Conservation (phyloP, 1,140 invertebrate genomes). For the Littorina saxatilis region DNA sequence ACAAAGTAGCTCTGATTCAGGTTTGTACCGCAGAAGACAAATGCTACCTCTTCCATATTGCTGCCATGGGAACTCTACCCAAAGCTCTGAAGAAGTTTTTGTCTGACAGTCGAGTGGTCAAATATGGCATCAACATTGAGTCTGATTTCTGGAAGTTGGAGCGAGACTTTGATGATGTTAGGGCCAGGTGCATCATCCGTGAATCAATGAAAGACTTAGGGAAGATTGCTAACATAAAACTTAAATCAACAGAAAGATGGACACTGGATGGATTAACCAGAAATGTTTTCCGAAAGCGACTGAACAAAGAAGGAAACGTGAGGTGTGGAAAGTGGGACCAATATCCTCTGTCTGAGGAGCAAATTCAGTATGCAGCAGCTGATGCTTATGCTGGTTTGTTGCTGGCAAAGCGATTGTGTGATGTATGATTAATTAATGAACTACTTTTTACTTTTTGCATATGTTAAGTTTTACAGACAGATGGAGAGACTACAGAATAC, state of each 20-base stretch:
- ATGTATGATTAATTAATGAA: too few species aligned
- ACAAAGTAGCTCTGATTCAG: slow-evolving; percentile 46
- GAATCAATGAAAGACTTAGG: slow-evolving; percentile 42
- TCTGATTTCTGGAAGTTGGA: slow-evolving; percentile 51
- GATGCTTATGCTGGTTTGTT: slow-evolving; percentile 41
- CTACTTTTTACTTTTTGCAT: too few species aligned
- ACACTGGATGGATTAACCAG: slow-evolving; percentile 44
- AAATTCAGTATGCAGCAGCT: slow-evolving; percentile 44
- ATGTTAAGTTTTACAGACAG: too few species aligned
- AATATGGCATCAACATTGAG: slow-evolving; percentile 49
- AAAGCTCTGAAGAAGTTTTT: slow-evolving; percentile 34
- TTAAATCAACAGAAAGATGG: slow-evolving; percentile 47
- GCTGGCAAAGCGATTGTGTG: slow-evolving; percentile 8
- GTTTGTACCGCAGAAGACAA: slow-evolving; percentile 32
- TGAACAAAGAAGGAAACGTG: slow-evolving; percentile 39
- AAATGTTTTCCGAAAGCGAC: slow-evolving; percentile 42
- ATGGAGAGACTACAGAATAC: too few species aligned
- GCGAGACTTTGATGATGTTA: slow-evolving; percentile 47
- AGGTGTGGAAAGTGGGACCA: slow-evolving; percentile 47
- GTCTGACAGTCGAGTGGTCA: slow-evolving; percentile 29
- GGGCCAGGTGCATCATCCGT: slow-evolving; percentile 32
- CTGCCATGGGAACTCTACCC: slow-evolving; percentile 42
- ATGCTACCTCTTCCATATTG: slow-evolving; percentile 51
- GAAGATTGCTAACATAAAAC: slow-evolving; percentile 40
- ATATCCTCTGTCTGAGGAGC: slow-evolving; percentile 39